Conservation (phyloP, 1,140 invertebrate species). For the Alviniconcha marisindica region DNA sequence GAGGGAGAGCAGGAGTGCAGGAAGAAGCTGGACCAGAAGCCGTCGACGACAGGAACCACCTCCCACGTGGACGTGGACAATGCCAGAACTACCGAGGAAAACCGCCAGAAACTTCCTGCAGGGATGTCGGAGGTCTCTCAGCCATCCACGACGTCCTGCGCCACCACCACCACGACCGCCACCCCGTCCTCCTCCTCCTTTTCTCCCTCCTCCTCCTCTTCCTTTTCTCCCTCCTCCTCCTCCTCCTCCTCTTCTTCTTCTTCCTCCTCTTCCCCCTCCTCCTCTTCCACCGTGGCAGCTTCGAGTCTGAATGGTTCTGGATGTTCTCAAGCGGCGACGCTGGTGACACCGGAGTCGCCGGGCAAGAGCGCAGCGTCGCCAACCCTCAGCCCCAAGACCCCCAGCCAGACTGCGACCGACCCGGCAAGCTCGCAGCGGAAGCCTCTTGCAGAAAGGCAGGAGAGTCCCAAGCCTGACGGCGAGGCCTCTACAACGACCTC, state of each 20-base stretch:
- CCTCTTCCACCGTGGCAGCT: background rate
- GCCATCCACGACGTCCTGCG: background rate
- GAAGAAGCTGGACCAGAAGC: background rate
- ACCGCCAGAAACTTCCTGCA: background rate
- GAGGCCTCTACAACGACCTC: too few relatives aligned
- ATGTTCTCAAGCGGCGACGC: background rate
- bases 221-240: background rate
- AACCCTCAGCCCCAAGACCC: background rate
- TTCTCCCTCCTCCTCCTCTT: background rate
- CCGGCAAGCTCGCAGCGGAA: too few relatives aligned
- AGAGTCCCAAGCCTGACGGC: too few relatives aligned
- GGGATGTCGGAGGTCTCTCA: background rate
- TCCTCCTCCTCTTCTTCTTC: background rate
- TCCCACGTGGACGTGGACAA: too few relatives aligned
- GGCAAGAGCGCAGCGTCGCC: too few relatives aligned
- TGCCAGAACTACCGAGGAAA: too few relatives aligned
- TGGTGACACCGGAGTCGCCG: background rate
- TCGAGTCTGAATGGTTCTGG: too few relatives aligned
- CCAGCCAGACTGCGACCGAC: background rate
- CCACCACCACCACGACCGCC: background rate
- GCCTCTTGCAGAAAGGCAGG: too few relatives aligned
- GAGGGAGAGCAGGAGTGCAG: background rate
- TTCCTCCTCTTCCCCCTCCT: background rate
- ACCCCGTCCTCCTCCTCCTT: background rate
- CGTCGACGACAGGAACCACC: too few relatives aligned